Evolutionary conservation across 2,888 invertebrate species (phyloP), one percentile per base, ranked within the genome.

Genomic region (Apomyelois bistriatella): DNA sequence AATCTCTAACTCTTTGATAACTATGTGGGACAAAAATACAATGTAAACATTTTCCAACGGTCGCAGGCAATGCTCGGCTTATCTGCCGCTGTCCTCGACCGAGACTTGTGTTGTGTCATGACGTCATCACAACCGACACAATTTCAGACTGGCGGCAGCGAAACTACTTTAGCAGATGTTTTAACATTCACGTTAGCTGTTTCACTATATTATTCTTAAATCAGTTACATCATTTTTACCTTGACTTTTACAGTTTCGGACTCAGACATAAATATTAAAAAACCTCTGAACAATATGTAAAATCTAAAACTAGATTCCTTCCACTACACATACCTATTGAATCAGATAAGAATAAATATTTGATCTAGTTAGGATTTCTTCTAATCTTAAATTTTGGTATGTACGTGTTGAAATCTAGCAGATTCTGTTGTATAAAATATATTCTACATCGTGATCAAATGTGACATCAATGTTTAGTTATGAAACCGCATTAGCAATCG

Each of bases 31-130:
- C 49, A 37, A 16, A 48, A 55, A 46, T 49, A 52, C 41, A 53
- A 48, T 53, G 52, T 53, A 53, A 50, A 51, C 52, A 55, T 53
- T 56, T 41, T 36, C 16, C 40, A 41, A 62, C 62, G 56, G 60
- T 62, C 59, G 57, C 53, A 55, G 55, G 53, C 49, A 54, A 54
- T 16, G 40, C 15, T 9, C 10, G 58, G 58, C 61, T 74, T 74
- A 77, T 74, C 75, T 68, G 60, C 37, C 43, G 58, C 49, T 57
- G 72, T 72, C 77, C 76, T 79, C 76, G 72, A 62, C 62, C 58
- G 65, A 56, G 55, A 62, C 65, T 60, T 62, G 59, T n/a, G 3
- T 22, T 15, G 62, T 64, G 60, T 57, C 54, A 54, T 80, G 74
- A 79, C 76, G 76, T 78, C 80, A 79, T 47, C 48, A 22, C 54